Evolutionary conservation across 2,113 vertebrate genomes (phyloP).

Genomic region (Neogobius melanostomus): DNA sequence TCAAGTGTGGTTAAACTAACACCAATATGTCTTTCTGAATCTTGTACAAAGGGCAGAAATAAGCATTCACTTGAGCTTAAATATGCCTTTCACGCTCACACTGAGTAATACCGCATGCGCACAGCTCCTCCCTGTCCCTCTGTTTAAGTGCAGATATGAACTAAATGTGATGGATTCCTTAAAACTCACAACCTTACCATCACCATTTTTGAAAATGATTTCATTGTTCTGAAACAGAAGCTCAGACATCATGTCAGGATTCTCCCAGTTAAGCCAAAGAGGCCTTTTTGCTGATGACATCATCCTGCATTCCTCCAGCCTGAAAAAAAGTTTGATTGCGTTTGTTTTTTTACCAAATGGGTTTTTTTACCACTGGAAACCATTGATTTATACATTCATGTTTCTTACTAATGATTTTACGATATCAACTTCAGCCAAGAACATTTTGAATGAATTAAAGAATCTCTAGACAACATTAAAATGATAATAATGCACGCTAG

Average conservation of each 20-base stretch:
- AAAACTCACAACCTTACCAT: constrained; percentile 79
- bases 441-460: too few species aligned
- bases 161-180: neutral
- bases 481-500: neutral
- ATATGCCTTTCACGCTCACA: constrained; percentile 15
- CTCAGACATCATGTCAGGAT: constrained; percentile 99
- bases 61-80: constrained; percentile 21
- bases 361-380: too few species aligned
- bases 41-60: neutral
- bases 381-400: neutral
- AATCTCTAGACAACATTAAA: neutral
- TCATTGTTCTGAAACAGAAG: constrained; percentile 98
- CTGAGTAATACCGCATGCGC: constrained; percentile 25
- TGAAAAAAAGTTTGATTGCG: constrained; percentile 45
- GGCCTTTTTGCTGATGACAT: constrained; percentile 99
- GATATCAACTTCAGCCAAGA: too few species aligned
- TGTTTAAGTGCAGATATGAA: neutral
- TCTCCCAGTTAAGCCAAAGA: constrained; percentile 98
- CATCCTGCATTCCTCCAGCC: constrained; percentile 97
- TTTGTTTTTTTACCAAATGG: neutral
- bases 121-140: neutral
- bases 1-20: constrained; percentile 12
- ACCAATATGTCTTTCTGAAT: constrained; percentile 14
- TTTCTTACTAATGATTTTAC: neutral
- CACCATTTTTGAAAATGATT: constrained; percentile 99